Conservation (phyloP, 2,797 vertebrate genomes). For the Urosaurus nigricauda region DNA sequence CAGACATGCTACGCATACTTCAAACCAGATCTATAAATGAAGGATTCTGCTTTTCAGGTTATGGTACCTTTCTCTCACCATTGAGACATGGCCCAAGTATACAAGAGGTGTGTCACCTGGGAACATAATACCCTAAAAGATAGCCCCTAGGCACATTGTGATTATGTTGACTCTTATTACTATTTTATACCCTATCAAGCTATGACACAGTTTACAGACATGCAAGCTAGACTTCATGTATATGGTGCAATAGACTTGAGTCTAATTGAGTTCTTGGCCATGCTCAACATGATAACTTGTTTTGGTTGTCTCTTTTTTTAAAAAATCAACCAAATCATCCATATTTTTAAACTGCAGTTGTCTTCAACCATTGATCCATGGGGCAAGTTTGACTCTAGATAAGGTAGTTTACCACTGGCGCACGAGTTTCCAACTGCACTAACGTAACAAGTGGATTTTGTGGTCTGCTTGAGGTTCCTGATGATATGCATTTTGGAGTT, state of each 20-base stretch:
- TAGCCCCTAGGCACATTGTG: background rate
- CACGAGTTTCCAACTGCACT: slow-evolving; percentile 50
- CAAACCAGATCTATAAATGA: background rate
- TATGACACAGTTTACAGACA: slow-evolving; percentile 15
- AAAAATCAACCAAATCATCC: background rate
- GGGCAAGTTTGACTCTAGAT: slow-evolving; percentile 15
- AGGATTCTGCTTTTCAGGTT: background rate
- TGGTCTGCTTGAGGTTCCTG: slow-evolving; percentile 62
- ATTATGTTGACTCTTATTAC: background rate
- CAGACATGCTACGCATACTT: background rate
- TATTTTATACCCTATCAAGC: background rate
- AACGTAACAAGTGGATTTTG: slow-evolving; percentile 66
- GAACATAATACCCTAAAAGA: background rate
- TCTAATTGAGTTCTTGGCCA: background rate
- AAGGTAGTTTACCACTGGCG: slow-evolving; percentile 43
- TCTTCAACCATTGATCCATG: background rate
- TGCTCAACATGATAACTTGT: background rate
- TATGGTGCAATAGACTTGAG: slow-evolving; percentile 11
- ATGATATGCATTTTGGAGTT: slow-evolving; percentile 62
- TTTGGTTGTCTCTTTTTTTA: background rate
- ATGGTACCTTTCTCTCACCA: background rate
- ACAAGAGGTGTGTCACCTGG: background rate
- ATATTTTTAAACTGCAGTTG: background rate
- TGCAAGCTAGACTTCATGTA: background rate
- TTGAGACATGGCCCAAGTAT: background rate